Evolutionary conservation across 2,888 invertebrate species (phyloP), one percentile per base, ranked within the genome.

Genomic region (Metalampra italica): DNA sequence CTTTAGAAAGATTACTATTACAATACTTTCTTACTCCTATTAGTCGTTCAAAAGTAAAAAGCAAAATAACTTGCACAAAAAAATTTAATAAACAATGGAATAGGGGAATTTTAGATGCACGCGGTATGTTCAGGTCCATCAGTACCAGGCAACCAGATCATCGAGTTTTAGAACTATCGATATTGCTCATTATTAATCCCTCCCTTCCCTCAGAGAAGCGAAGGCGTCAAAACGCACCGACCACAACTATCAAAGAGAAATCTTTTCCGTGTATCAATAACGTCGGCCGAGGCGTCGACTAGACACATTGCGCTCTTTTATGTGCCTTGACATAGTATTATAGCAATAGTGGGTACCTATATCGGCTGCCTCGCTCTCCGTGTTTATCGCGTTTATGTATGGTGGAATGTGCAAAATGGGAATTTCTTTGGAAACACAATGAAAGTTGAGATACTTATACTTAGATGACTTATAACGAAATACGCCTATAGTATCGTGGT

Each of bases 251-350:
- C 89, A 90, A 90, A 89, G 86, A 86, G 89, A 90, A 88, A 90
- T 90, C 88, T 89, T 90, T 90, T 90, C 89, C 90, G 85, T 90
- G 90, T 90, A 86, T 83, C 88, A 87, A 87, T 89, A 90, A 84
- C 79, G 78, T 57, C 68, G 66, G 68, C 68, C 68, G 72, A 64
- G 72, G 67, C 75, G 75, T 68, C 78, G 75, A 74, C 79, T 71
- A 78, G 81, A 81, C 82, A 77, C 78, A 80, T 78, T 73, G 73
- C 68, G 69, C 68, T 67, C 67, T 73, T 81, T 82, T 77, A 72
- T 75, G 69, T 64, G 62, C 63, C 54, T 51, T 29, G 13, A 29
- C 41, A 41, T 41, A 29, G n/a, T 41, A 14, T 22, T 29, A 29
- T 29, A 29, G 41, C 9, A 41, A n/a, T n/a, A n/a, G n/a, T n/a